These are phyloP conservation scores for Enteromius afrohamiltoni DNA, from an alignment of 2,797 vertebrate genomes.

Conservation along the genomic window DNA sequence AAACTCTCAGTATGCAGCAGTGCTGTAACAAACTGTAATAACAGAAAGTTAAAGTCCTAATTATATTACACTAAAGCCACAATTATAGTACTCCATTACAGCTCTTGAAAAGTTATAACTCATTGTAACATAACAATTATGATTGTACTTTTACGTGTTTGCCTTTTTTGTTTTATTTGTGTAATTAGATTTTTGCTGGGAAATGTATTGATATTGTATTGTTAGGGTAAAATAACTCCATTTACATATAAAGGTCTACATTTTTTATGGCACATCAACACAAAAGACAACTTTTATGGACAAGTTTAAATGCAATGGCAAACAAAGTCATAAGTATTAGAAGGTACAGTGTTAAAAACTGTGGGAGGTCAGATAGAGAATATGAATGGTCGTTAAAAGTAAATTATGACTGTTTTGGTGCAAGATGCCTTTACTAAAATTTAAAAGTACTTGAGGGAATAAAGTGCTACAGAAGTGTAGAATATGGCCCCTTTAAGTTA, in stretches of 20 bases:
- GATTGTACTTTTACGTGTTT: neutral
- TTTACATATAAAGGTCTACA: neutral
- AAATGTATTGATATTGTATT: neutral
- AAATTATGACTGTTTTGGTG: neutral
- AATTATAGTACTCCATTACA: slow-evolving; percentile 16
- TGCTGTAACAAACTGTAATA: slow-evolving; percentile 6
- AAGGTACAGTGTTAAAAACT: neutral
- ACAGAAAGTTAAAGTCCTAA: slow-evolving; percentile 29
- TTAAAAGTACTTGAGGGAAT: neutral
- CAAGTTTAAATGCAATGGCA: neutral
- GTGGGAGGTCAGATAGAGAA: neutral
- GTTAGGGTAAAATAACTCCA: neutral
- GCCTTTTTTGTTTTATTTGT: neutral
- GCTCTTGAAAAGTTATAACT: neutral
- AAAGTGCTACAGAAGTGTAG: neutral
- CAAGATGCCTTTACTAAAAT: neutral
- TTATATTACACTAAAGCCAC: slow-evolving; percentile 23
- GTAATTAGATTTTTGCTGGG: neutral
- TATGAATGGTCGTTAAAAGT: neutral
- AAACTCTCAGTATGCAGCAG: neutral
- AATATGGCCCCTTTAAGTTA: slow-evolving; percentile 7
- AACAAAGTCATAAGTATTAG: neutral
- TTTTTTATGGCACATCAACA: neutral
- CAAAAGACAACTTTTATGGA: neutral
- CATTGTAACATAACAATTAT: too few relatives aligned